A percentile compares a stretch with the other conserved stretches of the same genome.
These are phyloP conservation scores for Osmerus eperlanus DNA, from an alignment of 2,113 vertebrate genomes.

Conservation along the genomic window DNA sequence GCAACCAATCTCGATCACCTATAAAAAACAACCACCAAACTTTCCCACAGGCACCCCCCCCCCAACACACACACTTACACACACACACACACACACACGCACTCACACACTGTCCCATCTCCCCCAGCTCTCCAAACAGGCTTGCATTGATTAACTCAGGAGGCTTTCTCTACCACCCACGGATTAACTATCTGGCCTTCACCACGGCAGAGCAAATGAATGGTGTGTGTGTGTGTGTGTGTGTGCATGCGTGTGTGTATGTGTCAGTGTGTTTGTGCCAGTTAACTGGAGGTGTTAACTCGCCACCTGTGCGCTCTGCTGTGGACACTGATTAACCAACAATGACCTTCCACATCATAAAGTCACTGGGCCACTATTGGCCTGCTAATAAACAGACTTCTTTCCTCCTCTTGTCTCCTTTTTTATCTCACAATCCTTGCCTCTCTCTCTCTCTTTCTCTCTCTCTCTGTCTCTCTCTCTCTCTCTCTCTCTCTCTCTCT, in stretches of 20 bases:
- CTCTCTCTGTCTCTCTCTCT: conserved; percentile 5
- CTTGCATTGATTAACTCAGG: conserved; percentile 69
- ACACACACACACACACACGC: conserved; percentile 8
- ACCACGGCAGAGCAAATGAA: too few relatives aligned
- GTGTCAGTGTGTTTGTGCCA: conserved; percentile 48
- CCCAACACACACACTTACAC: conserved; percentile 26
- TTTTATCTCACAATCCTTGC: conserved; percentile 15
- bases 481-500: too few relatives aligned
- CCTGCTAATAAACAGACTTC: conserved; percentile 76
- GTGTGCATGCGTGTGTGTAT: too few relatives aligned
- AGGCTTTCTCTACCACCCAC: conserved; percentile 65
- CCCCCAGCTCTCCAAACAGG: conserved; percentile 68
- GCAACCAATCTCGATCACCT: conserved; percentile 9
- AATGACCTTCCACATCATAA: conserved; percentile 81
- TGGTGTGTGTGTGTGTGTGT: conserved; percentile 34
- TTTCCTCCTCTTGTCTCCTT: conserved; percentile 36
- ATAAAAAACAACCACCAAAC: conserved; percentile 30
- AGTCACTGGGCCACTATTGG: conserved; percentile 74
- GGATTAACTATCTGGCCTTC: conserved; percentile 75
- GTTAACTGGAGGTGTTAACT: conserved; percentile 81
- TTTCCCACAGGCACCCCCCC: conserved; percentile 40
- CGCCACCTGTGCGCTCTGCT: conserved; percentile 79
- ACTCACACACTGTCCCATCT: conserved; percentile 41
- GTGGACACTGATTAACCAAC: conserved; percentile 81
- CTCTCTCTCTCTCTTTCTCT: conserved; percentile 42